Evolutionary conservation across 2,797 vertebrate genomes (phyloP).

Genomic region (Eurystomus glaucurus): DNA sequence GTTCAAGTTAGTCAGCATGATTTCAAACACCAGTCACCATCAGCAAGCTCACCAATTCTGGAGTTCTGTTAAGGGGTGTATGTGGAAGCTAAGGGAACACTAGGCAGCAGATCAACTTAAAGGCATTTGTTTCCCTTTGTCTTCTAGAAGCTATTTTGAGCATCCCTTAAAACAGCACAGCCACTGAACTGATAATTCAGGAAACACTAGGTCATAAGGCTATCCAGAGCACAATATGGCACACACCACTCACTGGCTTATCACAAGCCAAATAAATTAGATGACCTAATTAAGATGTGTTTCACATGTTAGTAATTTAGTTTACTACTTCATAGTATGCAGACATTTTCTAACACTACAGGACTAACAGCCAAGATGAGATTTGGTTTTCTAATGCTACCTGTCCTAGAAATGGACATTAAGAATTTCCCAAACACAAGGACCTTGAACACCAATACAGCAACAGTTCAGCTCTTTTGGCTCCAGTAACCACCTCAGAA

Average conservation of each 20-base stretch:
- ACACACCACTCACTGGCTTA: not conserved
- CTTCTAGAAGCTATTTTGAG: not conserved
- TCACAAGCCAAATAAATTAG: not conserved
- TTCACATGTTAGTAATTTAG: not conserved
- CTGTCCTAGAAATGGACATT: not conserved
- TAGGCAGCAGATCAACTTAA: not conserved
- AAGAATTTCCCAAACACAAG: not conserved
- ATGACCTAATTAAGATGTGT: fast-evolving
- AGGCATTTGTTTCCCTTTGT: not conserved
- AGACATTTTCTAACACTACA: not conserved
- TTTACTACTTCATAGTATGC: not conserved
- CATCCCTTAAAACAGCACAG: not conserved
- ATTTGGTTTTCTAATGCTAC: not conserved
- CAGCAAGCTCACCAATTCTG: not conserved
- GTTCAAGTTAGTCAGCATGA: not conserved
- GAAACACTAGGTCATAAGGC: not conserved
- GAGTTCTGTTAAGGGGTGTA: not conserved
- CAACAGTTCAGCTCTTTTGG: not conserved
- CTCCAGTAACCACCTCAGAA: not conserved
- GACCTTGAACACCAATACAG: not conserved
- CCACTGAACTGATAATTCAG: not conserved
- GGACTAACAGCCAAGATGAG: not conserved
- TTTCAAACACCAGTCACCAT: not conserved
- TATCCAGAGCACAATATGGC: not conserved
- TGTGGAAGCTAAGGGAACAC: not conserved